These are phyloP conservation scores for Amphiprion ocellaris DNA, from an alignment of 2,113 vertebrate genomes.

Conservation along the genomic window DNA sequence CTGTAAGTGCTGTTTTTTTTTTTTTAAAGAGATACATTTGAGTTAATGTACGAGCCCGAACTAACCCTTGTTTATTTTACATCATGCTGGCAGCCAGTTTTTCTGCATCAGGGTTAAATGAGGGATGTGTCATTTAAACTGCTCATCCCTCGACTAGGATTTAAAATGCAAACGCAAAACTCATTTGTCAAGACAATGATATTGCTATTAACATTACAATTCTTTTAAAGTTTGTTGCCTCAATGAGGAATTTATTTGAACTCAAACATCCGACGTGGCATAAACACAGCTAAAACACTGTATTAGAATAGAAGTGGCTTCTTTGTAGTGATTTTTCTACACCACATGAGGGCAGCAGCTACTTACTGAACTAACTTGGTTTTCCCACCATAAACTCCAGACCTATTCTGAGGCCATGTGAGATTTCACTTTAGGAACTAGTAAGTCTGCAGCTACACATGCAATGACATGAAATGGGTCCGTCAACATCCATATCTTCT, in stretches of 20 bases:
- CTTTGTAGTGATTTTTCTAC: conserved; percentile 38
- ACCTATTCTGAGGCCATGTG: not conserved
- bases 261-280: conserved; percentile 15
- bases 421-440: not conserved
- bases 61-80: conserved; percentile 21
- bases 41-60: not conserved
- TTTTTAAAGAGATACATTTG: conserved; percentile 10
- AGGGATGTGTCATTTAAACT: not conserved
- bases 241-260: conserved; percentile 15
- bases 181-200: not conserved
- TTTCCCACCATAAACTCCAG: not conserved
- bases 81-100: conserved; percentile 41
- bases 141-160: conserved; percentile 1
- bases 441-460: conserved; percentile 14
- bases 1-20: conserved; percentile 65
- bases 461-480: conserved; percentile 17
- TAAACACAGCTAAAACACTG: conserved; percentile 84
- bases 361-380: not conserved
- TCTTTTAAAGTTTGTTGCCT: not conserved
- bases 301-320: conserved; percentile 48
- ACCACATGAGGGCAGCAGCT: conserved; percentile 76
- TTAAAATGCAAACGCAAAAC: conserved; percentile 21
- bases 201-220: not conserved
- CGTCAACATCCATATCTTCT: not conserved
- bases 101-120: conserved; percentile 3